Evolutionary conservation across 1,140 invertebrate genomes (phyloP), one percentile per base, ranked within the genome.

Genomic region (Muscidifurax raptorellus): DNA sequence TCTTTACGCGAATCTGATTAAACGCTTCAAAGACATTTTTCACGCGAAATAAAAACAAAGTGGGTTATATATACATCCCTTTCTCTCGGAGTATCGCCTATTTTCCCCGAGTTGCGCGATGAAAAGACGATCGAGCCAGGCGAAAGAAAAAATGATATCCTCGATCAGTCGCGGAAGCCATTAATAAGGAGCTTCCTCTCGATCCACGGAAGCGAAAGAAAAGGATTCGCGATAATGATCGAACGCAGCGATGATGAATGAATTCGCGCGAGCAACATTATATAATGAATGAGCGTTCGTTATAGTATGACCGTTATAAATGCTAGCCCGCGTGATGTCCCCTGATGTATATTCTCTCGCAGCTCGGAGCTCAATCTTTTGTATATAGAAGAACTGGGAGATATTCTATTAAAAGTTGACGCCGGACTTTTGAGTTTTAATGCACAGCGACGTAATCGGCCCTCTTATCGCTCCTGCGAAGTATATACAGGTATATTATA

Each of bases 401-500:
- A 90, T n/a, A n/a, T 90, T 89, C 89, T 89, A 90, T 90, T 90
- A 90, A 90, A 90, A 90, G 88, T 90, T 89, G 87, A 90, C 88
- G 89, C 86, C 82, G 88, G 59, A 89, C 87, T 90, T 88, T 88
- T 84, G 88, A 90, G 89, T 90, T 90, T 90, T 90, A 90, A 90
- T 90, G 89, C 86, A 89, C 87, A 89, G 36, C 87, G 88, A 90
- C 87, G 89, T 90, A 90, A 90, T 90, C 89, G 88, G 89, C 86
- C 89, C 89, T 90, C 85, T 90, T 88, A 89, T 88, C 87, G 83
- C 88, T n/a, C 18, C 18, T 59, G 18, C 0, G 7, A 3, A n/a
- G 22, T 59, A 90, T 89, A 89, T 86, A 87, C 5, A 36, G 9
- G 32, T 40, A 40, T 9, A 40, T 36, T n/a, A n/a, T n/a, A n/a